Evolutionary conservation across 2,888 invertebrate species (phyloP).

Genomic region (Antitype chi): DNA sequence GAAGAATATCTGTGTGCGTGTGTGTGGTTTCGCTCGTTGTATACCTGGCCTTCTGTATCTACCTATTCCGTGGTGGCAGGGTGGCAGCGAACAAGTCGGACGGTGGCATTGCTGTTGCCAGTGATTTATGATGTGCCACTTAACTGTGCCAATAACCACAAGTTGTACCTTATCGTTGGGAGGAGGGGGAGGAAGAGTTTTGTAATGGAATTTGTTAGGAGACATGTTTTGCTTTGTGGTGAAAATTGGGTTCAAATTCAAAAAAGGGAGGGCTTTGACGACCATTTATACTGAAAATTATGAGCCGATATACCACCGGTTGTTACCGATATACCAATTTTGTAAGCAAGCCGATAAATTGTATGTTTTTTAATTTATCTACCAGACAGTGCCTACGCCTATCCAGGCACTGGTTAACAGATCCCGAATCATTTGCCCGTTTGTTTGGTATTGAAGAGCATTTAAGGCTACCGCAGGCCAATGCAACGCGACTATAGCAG

Average conservation of each 20-base stretch:
- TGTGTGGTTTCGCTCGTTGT: no score
- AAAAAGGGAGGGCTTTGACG: neutral
- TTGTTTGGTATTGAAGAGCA: neutral
- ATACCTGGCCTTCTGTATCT: constrained; percentile 1
- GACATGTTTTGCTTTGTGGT: constrained; percentile 21
- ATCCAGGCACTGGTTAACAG: neutral
- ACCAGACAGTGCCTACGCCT: neutral
- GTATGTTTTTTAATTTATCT: neutral
- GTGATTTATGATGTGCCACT: constrained; percentile 64
- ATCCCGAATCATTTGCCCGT: neutral
- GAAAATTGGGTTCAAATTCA: neutral
- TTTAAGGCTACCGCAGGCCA: neutral
- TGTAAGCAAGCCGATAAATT: neutral
- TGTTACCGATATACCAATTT: no score
- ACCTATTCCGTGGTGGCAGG: neutral
- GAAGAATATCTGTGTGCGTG: neutral
- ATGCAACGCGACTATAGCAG: no score
- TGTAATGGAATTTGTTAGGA: constrained; percentile 36
- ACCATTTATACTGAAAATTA: neutral
- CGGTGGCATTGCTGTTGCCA: constrained; percentile 44
- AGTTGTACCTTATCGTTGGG: constrained; percentile 49
- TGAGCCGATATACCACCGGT: neutral
- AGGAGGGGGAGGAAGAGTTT: neutral
- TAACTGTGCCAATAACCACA: constrained; percentile 65
- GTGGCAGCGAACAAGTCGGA: constrained; percentile 50